Evolutionary conservation across 2,113 vertebrate genomes (phyloP).

Genomic region (Artemisiospiza belli): DNA sequence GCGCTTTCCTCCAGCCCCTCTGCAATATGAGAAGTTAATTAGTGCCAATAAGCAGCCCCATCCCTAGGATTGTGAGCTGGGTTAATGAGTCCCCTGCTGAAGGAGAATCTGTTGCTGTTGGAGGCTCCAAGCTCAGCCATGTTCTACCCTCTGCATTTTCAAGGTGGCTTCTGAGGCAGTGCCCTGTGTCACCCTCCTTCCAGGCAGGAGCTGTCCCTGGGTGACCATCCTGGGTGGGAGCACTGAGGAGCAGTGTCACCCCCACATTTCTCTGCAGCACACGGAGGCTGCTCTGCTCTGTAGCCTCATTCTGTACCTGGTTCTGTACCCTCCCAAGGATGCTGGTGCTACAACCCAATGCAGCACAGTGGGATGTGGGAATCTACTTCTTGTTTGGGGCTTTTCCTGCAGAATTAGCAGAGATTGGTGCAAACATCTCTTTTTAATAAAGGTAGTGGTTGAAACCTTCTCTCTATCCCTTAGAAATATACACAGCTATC

Average conservation of each 20-base stretch:
- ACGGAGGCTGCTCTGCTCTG: fast-evolving
- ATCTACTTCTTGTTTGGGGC: not conserved
- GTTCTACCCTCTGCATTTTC: not conserved
- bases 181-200: not conserved
- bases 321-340: not conserved
- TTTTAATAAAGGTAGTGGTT: not conserved
- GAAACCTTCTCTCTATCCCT: not conserved
- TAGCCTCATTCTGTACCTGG: not conserved
- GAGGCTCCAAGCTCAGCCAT: not conserved
- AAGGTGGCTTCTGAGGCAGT: not conserved
- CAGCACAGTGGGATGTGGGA: fast-evolving
- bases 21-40: not conserved
- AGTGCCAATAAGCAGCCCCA: not conserved
- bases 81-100: not conserved
- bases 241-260: not conserved
- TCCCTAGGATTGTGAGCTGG: not conserved
- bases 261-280: fast-evolving
- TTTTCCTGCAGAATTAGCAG: not conserved
- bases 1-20: not conserved
- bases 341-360: not conserved
- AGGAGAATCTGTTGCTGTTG: not conserved
- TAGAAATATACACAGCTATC: not conserved
- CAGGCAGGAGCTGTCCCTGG: not conserved
- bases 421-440: not conserved
- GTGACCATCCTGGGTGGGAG: not conserved